These are phyloP conservation scores for Terebella lapidaria DNA, from an alignment of 2,888 invertebrate genomes.

Conservation along the genomic window DNA sequence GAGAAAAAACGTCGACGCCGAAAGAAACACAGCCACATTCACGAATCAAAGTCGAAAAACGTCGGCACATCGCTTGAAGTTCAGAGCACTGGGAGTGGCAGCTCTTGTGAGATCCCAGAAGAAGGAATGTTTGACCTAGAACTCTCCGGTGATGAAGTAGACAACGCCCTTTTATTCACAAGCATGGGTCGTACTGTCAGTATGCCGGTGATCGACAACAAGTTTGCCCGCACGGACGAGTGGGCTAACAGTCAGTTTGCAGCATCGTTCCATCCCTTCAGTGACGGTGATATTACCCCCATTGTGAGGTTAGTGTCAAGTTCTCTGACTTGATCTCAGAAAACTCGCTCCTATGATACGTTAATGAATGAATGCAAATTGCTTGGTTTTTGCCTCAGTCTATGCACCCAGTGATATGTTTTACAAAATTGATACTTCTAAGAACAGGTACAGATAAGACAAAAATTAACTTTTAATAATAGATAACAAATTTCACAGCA, in stretches of 20 bases:
- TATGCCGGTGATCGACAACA: constrained; percentile 10
- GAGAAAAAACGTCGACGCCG: not conserved
- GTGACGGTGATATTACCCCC: constrained; percentile 83
- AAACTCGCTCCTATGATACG: too few species aligned
- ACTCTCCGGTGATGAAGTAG: constrained; percentile 37
- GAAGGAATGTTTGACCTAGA: constrained; percentile 40
- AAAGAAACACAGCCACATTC: not conserved
- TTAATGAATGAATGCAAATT: too few species aligned
- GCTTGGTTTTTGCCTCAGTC: too few species aligned
- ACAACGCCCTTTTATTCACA: constrained; percentile 6
- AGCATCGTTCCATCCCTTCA: constrained; percentile 69
- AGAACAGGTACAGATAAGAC: too few species aligned
- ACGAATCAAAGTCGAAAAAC: not conserved
- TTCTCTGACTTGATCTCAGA: not conserved
- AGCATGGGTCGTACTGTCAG: constrained; percentile 17
- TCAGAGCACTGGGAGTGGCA: not conserved
- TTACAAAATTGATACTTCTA: too few species aligned
- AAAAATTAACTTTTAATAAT: too few species aligned
- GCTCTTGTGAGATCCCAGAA: not conserved
- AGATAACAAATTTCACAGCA: too few species aligned
- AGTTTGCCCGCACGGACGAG: constrained; percentile 14
- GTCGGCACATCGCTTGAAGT: not conserved
- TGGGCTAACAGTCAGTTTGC: constrained; percentile 28
- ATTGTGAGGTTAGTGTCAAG: constrained; percentile 58
- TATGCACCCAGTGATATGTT: too few species aligned